phyloP scores from a whole-genome alignment of 2,113 vertebrate genomes.

The Phyllostomus discolor region DNA sequence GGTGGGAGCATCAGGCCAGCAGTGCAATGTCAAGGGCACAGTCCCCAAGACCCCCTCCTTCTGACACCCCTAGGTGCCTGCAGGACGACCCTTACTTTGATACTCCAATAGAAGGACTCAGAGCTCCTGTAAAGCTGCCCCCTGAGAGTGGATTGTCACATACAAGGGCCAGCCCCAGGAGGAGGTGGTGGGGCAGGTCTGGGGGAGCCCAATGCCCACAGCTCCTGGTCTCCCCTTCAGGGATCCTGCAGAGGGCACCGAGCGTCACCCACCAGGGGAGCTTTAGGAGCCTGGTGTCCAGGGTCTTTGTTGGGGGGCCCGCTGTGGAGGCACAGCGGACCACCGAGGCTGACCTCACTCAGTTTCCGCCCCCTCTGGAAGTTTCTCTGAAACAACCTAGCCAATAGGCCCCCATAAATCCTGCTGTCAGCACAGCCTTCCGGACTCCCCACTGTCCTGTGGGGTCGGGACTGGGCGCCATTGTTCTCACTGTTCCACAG shows the following conservation, averaged over 20 bases:
- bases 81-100: not conserved
- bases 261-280: not conserved
- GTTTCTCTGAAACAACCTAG: not conserved
- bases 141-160: not conserved
- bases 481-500: not conserved
- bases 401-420: not conserved
- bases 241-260: not conserved
- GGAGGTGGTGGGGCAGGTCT: not conserved
- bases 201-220: not conserved
- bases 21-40: fast-evolving
- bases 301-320: not conserved
- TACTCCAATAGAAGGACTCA: not conserved
- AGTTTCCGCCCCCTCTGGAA: no score
- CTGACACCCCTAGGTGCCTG: not conserved
- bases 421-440: fast-evolving
- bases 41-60: not conserved
- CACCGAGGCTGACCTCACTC: not conserved
- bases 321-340: not conserved
- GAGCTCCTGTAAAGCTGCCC: no score
- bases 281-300: not conserved
- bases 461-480: fast-evolving
- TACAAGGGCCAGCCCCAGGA: not conserved
- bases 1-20: no score
- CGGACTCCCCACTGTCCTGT: no score
- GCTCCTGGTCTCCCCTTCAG: not conserved